A percentile compares a stretch with the other conserved stretches of the same genome.
Conservation (phyloP, 2,797 vertebrate genomes). For the Parotocinclus haroldoi region DNA sequence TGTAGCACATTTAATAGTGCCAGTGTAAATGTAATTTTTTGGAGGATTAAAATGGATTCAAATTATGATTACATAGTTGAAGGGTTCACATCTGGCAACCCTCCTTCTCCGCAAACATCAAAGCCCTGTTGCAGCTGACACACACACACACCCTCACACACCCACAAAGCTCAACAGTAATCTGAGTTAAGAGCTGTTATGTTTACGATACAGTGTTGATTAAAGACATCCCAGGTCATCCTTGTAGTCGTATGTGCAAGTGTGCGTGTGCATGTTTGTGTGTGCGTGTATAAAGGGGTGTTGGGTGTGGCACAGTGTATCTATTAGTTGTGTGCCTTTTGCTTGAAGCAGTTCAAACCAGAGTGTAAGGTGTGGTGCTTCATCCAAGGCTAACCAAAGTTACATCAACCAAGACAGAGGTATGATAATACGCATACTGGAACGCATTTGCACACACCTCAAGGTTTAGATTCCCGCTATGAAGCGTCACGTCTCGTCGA, state of each 20-base stretch:
- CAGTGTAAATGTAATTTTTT: no score
- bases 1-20: no score
- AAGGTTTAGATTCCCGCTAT: slow-evolving; percentile 48
- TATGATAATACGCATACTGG: slow-evolving; percentile 12
- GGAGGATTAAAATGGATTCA: no score
- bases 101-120: background rate
- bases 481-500: slow-evolving; percentile 33
- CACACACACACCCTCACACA: background rate
- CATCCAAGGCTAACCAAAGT: slow-evolving; percentile 18
- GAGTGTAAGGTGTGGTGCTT: slow-evolving; percentile 25
- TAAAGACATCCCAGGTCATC: slow-evolving; percentile 15
- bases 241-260: slow-evolving; percentile 1
- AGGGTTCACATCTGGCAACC: no score
- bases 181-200: slow-evolving; percentile 7
- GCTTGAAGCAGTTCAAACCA: slow-evolving; percentile 15
- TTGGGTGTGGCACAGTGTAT: slow-evolving; percentile 8
- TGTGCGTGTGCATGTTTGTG: background rate
- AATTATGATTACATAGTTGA: no score
- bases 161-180: slow-evolving; percentile 7
- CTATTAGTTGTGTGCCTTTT: background rate
- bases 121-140: background rate
- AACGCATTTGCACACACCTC: slow-evolving; percentile 15
- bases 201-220: slow-evolving; percentile 25
- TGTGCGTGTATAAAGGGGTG: background rate
- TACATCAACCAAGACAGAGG: slow-evolving; percentile 7